Base-by-base conservation (phyloP, 92 coral and sea anemone genomes). In the Parazoanthus atlanticus region DNA sequence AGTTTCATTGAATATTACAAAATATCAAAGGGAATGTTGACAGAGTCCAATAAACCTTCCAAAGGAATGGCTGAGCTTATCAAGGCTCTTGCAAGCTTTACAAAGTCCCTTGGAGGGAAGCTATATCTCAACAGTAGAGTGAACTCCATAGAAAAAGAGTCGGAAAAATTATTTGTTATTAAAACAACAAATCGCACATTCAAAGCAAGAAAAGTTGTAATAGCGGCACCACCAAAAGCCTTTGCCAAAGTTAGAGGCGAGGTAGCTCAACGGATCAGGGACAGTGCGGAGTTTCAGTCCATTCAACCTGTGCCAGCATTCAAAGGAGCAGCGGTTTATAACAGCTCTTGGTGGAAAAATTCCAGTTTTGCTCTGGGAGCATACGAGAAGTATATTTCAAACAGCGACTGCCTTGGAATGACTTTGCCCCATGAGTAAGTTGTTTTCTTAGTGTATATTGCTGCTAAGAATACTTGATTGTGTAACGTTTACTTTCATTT, bases 251-350 rank as follows among this genome's bases (percentile, higher is more conserved):
- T 94, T 12, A 78, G 80, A 64, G 97, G 97, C 16, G 38, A 76
- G 5, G 80, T 93, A 2, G 93, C 95, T n/a, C 86, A 92, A 74
- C 87, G 81, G 67, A 84, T 94, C 34, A 91, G 83, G 25, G 40
- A 82, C 23, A 82, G 84, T 8, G 84, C 88, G 16, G 85, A 87
- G 90, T 94, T 94, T 84, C 88, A 86, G 67, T 94, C 97, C 15
- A 93, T 94, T 21, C 89, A 85, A 83, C 93, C 89, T 23, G 91
- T 89, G 72, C 91, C 93, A 25, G 95, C 95, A 4, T 93, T 94
- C 88, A 94, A 93, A 73, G 97, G 97, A 0, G 97, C 95, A 36
- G 97, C 97, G 29, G 93, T 93, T 17, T 94, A 94, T 82, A 41
- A 75, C 58, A 86, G 73, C 34, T 90, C 97, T 0, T 94, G 97